Percentiles rank a stretch among this genome's conserved stretches.
Conservation (phyloP, 2,888 invertebrate species). For the Zhuqinia jingwanae region DNA sequence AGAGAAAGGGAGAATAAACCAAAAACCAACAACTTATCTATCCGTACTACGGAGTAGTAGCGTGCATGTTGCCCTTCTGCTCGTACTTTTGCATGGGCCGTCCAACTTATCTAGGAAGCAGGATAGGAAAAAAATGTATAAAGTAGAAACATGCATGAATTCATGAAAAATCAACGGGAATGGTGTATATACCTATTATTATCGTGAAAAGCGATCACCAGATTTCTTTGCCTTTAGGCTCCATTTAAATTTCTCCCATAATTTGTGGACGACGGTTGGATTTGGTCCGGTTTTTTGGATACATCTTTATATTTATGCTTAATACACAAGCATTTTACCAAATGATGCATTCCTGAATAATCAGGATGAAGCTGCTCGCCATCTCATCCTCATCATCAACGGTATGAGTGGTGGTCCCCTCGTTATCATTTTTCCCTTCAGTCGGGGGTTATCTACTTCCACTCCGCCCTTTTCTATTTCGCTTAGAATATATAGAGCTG, state of each 20-base stretch:
- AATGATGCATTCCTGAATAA: conserved; percentile 32
- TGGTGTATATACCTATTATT: too few relatives aligned
- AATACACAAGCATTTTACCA: background rate
- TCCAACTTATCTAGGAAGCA: conserved; percentile 1
- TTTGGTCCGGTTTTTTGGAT: too few relatives aligned
- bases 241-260: background rate
- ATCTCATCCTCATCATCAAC: background rate
- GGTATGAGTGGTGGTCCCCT: background rate
- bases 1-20: background rate
- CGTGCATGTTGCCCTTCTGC: background rate
- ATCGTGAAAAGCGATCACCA: conserved; percentile 7
- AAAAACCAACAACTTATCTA: conserved; percentile 16
- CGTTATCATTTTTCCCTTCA: conserved; percentile 19
- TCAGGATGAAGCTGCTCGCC: conserved; percentile 11
- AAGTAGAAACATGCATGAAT: conserved; percentile 18
- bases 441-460: conserved; percentile 14
- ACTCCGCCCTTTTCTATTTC: conserved; percentile 31
- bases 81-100: background rate
- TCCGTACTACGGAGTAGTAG: background rate
- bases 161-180: conserved; percentile 10
- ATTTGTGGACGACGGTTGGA: background rate
- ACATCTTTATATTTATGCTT: background rate
- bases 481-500: too few relatives aligned
- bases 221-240: background rate
- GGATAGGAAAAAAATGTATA: background rate